Percentiles rank a stretch among this genome's conserved stretches.
phyloP scores from a whole-genome alignment of 1,140 invertebrate species.

The Drosophila pruinosa region DNA sequence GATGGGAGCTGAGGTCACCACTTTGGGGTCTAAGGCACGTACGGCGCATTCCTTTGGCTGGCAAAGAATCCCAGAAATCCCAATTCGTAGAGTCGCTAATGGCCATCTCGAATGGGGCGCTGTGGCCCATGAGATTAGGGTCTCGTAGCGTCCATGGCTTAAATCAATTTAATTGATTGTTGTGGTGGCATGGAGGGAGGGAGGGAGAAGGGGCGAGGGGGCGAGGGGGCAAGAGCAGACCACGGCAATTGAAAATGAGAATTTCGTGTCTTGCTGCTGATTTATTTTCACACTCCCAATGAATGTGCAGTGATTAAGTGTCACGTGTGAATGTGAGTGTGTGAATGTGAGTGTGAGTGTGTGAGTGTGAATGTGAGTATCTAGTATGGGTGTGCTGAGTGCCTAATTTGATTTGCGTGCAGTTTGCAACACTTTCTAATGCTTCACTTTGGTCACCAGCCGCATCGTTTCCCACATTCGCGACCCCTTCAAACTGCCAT shows the following conservation, averaged over 20 bases:
- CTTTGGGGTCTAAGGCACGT: slow-evolving; percentile 40
- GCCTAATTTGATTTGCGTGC: slow-evolving; percentile 52
- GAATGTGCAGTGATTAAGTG: slow-evolving; percentile 5
- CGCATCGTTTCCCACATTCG: not conserved
- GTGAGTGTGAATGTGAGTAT: not conserved
- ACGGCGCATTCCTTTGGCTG: slow-evolving; percentile 30
- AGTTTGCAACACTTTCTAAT: slow-evolving; percentile 65
- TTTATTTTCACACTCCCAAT: slow-evolving; percentile 22
- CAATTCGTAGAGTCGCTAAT: slow-evolving; percentile 18
- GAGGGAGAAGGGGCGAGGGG: not conserved
- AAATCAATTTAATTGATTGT: slow-evolving; percentile 14
- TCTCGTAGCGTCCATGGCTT: not conserved
- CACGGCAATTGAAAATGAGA: slow-evolving; percentile 31
- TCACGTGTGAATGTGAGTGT: slow-evolving; percentile 6
- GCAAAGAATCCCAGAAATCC: slow-evolving; percentile 6
- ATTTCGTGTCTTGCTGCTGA: slow-evolving; percentile 36
- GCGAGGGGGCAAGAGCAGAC: not conserved
- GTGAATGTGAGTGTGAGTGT: not conserved
- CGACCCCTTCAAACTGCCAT: slow-evolving; percentile 16
- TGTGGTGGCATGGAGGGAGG: not conserved
- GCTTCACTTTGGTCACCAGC: slow-evolving; percentile 21
- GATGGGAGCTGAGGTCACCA: slow-evolving; percentile 31
- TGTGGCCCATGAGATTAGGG: slow-evolving; percentile 5
- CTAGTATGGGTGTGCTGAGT: too few relatives aligned
- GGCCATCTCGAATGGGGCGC: not conserved